phyloP scores from a whole-genome alignment of 2,888 invertebrate species.

The Coelinius sp. region DNA sequence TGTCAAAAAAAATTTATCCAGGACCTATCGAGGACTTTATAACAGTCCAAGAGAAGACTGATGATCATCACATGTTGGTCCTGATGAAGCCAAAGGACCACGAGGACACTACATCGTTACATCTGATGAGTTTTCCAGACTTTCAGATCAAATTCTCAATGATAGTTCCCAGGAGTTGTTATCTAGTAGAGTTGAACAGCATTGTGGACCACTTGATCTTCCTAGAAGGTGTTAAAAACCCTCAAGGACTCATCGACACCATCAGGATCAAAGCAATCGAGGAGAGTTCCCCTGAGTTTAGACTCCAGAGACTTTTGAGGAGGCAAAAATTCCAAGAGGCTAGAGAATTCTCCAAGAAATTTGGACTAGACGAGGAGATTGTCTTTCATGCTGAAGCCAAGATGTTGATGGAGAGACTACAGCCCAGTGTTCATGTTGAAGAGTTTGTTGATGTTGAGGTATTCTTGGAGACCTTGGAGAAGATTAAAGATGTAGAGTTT shows the following conservation, averaged over 20 bases:
- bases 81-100: conserved; percentile 46
- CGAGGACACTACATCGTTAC: conserved; percentile 43
- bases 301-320: conserved; percentile 70
- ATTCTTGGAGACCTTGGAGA: conserved; percentile 68
- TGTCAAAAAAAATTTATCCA: conserved; percentile 53
- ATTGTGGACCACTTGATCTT: conserved; percentile 61
- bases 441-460: conserved; percentile 62
- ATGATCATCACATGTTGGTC: conserved; percentile 55
- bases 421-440: conserved; percentile 55
- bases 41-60: conserved; percentile 52
- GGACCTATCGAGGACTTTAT: conserved; percentile 57
- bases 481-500: conserved; percentile 70
- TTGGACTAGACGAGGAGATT: conserved; percentile 67
- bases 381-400: conserved; percentile 71
- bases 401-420: conserved; percentile 62
- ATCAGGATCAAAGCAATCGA: conserved; percentile 64
- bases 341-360: conserved; percentile 69
- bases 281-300: conserved; percentile 71
- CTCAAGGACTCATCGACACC: conserved; percentile 52
- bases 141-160: conserved; percentile 62
- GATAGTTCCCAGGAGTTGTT: conserved; percentile 56
- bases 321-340: conserved; percentile 72
- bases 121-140: conserved; percentile 61
- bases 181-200: conserved; percentile 57
- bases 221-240: conserved; percentile 59